Evolutionary conservation across 2,888 invertebrate genomes (phyloP).

Genomic region (Thelaira solivaga): DNA sequence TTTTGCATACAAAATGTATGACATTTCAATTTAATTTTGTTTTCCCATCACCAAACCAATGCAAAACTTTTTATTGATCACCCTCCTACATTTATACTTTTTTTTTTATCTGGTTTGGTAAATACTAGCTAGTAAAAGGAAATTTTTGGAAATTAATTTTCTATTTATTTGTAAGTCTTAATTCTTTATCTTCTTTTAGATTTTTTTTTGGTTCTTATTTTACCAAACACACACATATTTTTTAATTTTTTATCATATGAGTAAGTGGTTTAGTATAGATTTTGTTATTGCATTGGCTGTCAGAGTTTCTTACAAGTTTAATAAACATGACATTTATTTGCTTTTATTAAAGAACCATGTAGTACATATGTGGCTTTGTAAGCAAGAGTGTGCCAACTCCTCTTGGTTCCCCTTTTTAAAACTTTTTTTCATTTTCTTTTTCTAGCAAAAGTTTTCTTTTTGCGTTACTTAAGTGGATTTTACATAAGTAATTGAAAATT

Average conservation of each 20-base stretch:
- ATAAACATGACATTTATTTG: slow-evolving; percentile 58
- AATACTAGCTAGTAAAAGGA: slow-evolving; percentile 28
- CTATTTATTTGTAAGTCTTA: slow-evolving; percentile 50
- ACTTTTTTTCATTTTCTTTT: slow-evolving; percentile 11
- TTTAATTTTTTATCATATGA: background rate
- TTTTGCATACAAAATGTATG: too few relatives aligned
- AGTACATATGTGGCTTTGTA: background rate
- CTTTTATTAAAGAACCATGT: background rate
- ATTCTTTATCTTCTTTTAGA: background rate
- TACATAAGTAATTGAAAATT: slow-evolving; percentile 51
- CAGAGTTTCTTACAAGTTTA: slow-evolving; percentile 35
- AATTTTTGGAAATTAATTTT: slow-evolving; percentile 60
- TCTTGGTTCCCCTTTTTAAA: background rate
- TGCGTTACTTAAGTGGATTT: slow-evolving; percentile 48
- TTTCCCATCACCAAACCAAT: too few relatives aligned
- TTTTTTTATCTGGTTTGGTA: too few relatives aligned
- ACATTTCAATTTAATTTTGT: too few relatives aligned
- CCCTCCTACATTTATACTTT: too few relatives aligned
- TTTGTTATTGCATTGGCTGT: slow-evolving; percentile 12
- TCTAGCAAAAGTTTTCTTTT: slow-evolving; percentile 16
- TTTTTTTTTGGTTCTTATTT: background rate
- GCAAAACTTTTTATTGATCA: too few relatives aligned
- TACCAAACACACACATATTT: background rate
- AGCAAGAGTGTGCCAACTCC: background rate
- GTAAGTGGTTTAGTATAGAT: slow-evolving; percentile 5